Evolutionary conservation across 1,140 invertebrate species (phyloP).

Genomic region (Sitobion miscanthi): DNA sequence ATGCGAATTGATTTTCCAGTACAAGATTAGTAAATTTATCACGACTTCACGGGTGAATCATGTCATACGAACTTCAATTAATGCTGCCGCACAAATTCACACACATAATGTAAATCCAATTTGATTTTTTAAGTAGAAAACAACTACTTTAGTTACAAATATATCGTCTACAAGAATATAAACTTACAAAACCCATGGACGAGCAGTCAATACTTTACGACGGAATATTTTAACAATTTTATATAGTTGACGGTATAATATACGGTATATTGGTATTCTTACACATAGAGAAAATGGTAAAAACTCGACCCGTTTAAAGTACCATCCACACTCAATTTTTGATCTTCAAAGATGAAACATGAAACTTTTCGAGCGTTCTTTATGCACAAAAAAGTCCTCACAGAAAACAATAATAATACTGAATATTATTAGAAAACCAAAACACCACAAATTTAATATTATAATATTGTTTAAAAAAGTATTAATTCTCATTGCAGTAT

Average conservation of each 20-base stretch:
- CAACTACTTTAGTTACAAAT: background rate
- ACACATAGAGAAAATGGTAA: background rate
- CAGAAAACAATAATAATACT: background rate
- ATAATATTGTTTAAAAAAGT: background rate
- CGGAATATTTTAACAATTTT: background rate
- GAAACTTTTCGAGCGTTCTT: background rate
- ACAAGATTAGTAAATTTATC: background rate
- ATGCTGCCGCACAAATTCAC: background rate
- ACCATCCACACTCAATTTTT: background rate
- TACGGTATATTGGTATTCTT: background rate
- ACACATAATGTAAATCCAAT: background rate
- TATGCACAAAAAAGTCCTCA: background rate
- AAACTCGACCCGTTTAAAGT: background rate
- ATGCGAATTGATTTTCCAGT: background rate
- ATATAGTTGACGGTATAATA: background rate
- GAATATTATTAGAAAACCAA: background rate
- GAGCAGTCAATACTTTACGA: background rate
- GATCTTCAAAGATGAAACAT: background rate
- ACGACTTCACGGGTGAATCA: background rate
- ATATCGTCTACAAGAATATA: too few species aligned
- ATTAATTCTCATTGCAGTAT: background rate
- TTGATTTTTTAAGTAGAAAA: background rate
- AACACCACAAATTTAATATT: background rate
- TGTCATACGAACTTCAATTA: background rate
- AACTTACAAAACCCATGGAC: background rate